Evolutionary conservation across 2,888 invertebrate genomes (phyloP).

Genomic region (Harmothoe impar): DNA sequence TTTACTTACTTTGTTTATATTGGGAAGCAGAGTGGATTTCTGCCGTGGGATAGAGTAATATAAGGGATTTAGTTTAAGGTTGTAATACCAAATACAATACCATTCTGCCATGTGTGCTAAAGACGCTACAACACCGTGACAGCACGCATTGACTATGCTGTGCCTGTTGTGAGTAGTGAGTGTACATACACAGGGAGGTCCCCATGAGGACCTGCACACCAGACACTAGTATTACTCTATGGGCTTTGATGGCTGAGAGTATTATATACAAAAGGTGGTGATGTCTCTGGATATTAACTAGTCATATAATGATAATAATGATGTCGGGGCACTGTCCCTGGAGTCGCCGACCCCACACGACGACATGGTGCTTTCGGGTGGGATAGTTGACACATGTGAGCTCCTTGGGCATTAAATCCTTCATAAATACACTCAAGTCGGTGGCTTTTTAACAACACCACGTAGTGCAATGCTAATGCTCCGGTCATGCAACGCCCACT

Average conservation of each 20-base stretch:
- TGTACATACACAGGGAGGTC: too few relatives aligned
- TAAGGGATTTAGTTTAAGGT: too few relatives aligned
- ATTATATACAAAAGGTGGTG: neutral
- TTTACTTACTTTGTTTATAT: too few relatives aligned
- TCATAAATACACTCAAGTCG: neutral
- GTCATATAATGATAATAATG: neutral
- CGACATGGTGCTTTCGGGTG: neutral
- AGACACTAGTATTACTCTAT: too few relatives aligned
- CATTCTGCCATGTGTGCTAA: too few relatives aligned
- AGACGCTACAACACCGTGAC: too few relatives aligned
- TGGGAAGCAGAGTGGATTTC: too few relatives aligned
- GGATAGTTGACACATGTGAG: neutral
- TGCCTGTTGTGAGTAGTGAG: too few relatives aligned
- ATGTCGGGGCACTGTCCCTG: neutral
- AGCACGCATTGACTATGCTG: too few relatives aligned
- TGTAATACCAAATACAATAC: too few relatives aligned
- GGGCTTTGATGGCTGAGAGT: neutral
- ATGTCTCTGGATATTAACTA: conserved; percentile 14
- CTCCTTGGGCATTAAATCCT: neutral
- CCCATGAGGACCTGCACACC: too few relatives aligned
- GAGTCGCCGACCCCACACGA: neutral
- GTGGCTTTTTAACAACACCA: neutral
- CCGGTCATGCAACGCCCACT: neutral
- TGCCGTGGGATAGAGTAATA: too few relatives aligned
- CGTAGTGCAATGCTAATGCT: neutral